Evolutionary conservation across 2,797 vertebrate species (phyloP).

Genomic region (Molossus molossus): DNA sequence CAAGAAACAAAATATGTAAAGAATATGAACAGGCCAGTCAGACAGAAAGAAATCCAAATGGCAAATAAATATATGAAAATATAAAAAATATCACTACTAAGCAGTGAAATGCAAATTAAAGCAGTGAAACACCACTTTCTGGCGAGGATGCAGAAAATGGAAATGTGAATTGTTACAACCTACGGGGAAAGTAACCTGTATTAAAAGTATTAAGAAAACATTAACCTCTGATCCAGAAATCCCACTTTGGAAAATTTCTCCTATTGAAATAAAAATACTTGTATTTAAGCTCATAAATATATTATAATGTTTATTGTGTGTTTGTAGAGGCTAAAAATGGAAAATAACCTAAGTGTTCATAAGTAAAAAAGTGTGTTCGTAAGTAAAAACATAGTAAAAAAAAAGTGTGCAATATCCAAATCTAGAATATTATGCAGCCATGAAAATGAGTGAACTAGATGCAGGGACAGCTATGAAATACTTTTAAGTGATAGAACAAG

Average conservation of each 20-base stretch:
- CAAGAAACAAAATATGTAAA: background rate
- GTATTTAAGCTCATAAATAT: background rate
- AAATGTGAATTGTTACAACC: background rate
- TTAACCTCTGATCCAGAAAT: conserved; percentile 18
- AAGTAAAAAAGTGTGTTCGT: background rate
- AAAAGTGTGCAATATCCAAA: background rate
- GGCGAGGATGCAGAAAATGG: background rate
- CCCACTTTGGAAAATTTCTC: background rate
- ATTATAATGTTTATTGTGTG: background rate
- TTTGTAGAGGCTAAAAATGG: background rate
- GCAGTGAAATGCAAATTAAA: background rate
- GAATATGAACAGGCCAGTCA: background rate
- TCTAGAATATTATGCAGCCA: background rate
- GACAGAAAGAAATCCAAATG: too few species aligned
- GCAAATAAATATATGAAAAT: conserved; percentile 36
- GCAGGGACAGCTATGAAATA: background rate
- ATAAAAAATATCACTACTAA: background rate
- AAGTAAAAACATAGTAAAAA: background rate
- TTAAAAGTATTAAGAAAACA: conserved; percentile 33
- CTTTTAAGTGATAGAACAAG: background rate
- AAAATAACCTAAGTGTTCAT: background rate
- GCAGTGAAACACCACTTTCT: conserved; percentile 12
- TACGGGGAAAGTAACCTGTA: background rate
- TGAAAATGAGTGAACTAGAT: background rate
- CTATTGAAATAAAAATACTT: background rate